phyloP scores from a whole-genome alignment of 2,113 vertebrate species.

The Tapirus terrestris region DNA sequence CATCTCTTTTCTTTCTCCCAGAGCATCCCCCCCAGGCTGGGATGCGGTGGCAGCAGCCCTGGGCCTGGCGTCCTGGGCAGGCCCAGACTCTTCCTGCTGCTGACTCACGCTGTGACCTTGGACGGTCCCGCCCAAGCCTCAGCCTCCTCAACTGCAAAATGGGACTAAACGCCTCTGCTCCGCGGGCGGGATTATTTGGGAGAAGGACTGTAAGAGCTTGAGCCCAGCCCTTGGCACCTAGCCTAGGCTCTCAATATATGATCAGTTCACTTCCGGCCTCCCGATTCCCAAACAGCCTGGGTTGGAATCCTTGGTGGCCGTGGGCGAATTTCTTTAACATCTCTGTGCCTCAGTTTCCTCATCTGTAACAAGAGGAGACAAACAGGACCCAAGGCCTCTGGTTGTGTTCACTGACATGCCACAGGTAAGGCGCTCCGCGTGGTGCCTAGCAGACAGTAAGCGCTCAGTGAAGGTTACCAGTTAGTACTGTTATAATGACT shows the following conservation, averaged over 20 bases:
- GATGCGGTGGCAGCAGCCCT: neutral
- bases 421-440: fast-evolving
- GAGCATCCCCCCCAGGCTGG: neutral
- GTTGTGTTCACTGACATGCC: neutral
- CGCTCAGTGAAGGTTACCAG: fast-evolving
- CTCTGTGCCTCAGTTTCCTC: neutral
- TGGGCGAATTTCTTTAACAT: neutral
- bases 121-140: neutral
- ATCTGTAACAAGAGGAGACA: neutral
- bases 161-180: neutral
- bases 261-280: neutral
- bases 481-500: fast-evolving
- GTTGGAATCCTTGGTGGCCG: neutral
- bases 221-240: neutral
- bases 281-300: neutral
- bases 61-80: neutral
- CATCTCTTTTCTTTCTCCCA: neutral
- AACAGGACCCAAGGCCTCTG: neutral
- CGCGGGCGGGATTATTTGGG: neutral
- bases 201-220: neutral
- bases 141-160: neutral
- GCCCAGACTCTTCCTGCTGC: constrained; percentile 2
- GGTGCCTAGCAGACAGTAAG: neutral
- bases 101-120: constrained; percentile 69
- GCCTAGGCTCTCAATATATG: neutral